These are phyloP conservation scores for Drosophila paulistorum DNA, from an alignment of 1,140 invertebrate species.

Conservation along the genomic window DNA sequence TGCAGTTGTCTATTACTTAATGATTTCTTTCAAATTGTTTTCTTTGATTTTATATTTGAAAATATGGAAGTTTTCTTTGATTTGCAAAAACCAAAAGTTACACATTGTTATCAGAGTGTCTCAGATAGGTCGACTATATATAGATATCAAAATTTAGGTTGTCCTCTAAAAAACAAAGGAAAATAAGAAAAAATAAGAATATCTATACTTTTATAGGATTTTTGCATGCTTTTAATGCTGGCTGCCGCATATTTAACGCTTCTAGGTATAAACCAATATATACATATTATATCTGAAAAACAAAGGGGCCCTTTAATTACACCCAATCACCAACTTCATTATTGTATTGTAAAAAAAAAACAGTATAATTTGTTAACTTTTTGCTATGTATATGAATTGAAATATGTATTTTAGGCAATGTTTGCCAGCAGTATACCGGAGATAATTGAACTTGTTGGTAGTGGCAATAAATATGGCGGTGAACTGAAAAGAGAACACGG, in stretches of 20 bases:
- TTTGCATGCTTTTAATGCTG: conserved; percentile 78
- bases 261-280: conserved; percentile 44
- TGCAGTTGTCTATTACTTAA: conserved; percentile 56
- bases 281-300: not conserved
- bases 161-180: not conserved
- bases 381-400: conserved; percentile 47
- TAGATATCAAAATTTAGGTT: not conserved
- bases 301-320: not conserved
- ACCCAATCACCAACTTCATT: not conserved
- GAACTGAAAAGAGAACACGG: conserved; percentile 98
- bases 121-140: conserved; percentile 6
- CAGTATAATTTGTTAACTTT: conserved; percentile 56
- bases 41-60: conserved; percentile 19
- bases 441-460: conserved; percentile 99
- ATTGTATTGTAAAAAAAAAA: conserved; percentile 28
- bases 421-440: conserved; percentile 99
- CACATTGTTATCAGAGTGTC: conserved; percentile 11
- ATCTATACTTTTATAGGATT: conserved; percentile 24
- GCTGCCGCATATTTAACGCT: conserved; percentile 74
- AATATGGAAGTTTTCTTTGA: conserved; percentile 40
- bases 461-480: conserved; percentile 98
- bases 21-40: conserved; percentile 18
- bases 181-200: not conserved
- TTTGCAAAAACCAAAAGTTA: conserved; percentile 56
- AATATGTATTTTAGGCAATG: conserved; percentile 91